Evolutionary conservation across 2,797 vertebrate genomes (phyloP).

Genomic region (Scolopax rusticola): DNA sequence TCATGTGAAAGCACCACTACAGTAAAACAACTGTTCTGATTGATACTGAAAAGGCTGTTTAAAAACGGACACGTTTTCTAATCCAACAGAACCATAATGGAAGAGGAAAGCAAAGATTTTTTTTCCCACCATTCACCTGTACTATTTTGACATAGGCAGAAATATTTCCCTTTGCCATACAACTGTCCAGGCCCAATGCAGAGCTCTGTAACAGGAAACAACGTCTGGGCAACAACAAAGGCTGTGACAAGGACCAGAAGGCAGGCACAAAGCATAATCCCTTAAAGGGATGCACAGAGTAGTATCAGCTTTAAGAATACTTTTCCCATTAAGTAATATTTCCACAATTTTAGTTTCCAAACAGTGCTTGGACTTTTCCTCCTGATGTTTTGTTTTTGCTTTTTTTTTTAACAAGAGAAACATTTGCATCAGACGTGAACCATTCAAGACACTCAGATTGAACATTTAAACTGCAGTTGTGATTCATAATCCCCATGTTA

Average conservation of each 20-base stretch:
- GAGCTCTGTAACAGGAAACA: neutral
- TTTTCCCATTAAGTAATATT: conserved; percentile 43
- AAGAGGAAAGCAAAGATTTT: neutral
- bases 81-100: neutral
- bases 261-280: neutral
- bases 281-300: neutral
- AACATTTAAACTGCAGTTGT: neutral
- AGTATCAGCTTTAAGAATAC: neutral
- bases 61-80: neutral
- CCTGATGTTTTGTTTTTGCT: neutral
- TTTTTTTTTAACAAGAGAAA: neutral
- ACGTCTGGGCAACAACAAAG: neutral
- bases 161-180: neutral
- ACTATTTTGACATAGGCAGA: neutral
- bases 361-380: neutral
- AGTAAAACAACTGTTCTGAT: neutral
- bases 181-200: neutral
- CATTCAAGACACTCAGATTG: neutral
- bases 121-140: neutral
- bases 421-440: neutral
- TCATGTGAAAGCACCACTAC: neutral
- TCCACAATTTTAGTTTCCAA: conserved; percentile 32
- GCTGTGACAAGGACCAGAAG: conserved; percentile 3
- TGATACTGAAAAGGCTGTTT: neutral
- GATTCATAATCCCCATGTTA: fast-evolving